Base-by-base conservation (phyloP, 2,888 invertebrate genomes). In the Leptarthrus brevirostris region DNA sequence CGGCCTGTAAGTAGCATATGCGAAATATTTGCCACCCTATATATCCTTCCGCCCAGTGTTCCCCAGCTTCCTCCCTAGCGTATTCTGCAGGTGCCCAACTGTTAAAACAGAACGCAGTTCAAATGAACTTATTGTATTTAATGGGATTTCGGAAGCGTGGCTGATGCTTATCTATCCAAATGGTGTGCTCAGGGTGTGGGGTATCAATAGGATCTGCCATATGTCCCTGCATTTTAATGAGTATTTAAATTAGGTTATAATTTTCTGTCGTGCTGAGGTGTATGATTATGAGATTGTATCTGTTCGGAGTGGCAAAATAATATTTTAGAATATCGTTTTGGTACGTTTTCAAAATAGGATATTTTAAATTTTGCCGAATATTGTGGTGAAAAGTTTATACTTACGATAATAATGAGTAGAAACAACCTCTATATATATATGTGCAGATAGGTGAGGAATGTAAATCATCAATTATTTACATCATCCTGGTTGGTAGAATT, bases 101-200 rank as follows among this genome's bases (percentile, higher is more conserved):
- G 52, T 30, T 49, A 69, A 69, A 30, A 52, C 69, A 49, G 69
- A 66, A 8, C 3, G 34, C 71, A 49, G 61, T 72, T 75, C 74
- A 75, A 75, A 75, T 75, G 75, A 75, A 75, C 75, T 75, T 75
- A 75, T 75, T 75, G 75, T 74, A 73, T 71, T 75, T 75, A 75
- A 75, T 75, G 75, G 75, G 74, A 75, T 75, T 75, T 75, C 66
- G 64, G 70, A 75, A 71, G 73, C 75, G 73, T 75, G 75, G 74
- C 72, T 64, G 75, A 74, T 75, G 75, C 49, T 71, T 75, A 75
- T 75, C 75, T 49, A 58, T 54, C 36, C 44, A 44, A 22, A 44
- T 26, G 26, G 47, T 20, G 22, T 22, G 36, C 34, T 12, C 64
- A 16, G 22, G 56, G 44, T 36, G 14, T 16, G 64, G 18, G 22